A percentile compares a stretch with the other conserved stretches of the same genome.
Conservation (phyloP, 2,888 invertebrate genomes). For the Myopa testacea region DNA sequence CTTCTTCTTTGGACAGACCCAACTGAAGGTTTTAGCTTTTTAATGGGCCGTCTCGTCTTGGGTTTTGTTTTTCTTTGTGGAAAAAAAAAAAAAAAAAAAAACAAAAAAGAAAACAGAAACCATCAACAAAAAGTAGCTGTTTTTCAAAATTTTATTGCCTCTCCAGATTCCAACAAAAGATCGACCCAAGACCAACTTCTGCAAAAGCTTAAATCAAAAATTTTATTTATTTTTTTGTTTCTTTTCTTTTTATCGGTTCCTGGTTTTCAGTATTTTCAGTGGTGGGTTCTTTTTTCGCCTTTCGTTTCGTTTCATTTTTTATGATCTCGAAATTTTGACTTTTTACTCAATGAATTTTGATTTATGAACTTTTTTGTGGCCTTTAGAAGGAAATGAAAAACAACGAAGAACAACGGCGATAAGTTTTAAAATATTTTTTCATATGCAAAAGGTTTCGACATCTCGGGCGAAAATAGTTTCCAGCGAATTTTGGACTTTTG, state of each 20-base stretch:
- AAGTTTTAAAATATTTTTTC: slow-evolving; percentile 24
- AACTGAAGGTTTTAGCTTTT: slow-evolving; percentile 9
- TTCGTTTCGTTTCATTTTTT: slow-evolving; percentile 18
- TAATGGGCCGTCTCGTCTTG: not conserved
- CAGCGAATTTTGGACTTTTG: slow-evolving; percentile 53
- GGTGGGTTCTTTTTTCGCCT: not conserved
- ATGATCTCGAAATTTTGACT: slow-evolving; percentile 48
- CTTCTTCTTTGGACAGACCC: not conserved
- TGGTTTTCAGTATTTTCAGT: not conserved
- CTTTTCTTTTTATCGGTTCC: not conserved
- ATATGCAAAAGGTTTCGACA: slow-evolving; percentile 40
- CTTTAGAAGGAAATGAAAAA: not conserved
- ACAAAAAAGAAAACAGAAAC: not conserved
- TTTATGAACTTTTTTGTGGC: slow-evolving; percentile 57
- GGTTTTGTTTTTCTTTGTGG: slow-evolving; percentile 24
- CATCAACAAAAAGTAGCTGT: no score
- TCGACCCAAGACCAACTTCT: not conserved
- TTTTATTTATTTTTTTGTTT: not conserved
- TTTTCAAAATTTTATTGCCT: slow-evolving; percentile 17
- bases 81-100: not conserved
- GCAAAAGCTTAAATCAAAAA: slow-evolving; percentile 10
- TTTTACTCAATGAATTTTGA: slow-evolving; percentile 64
- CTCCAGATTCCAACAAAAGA: not conserved
- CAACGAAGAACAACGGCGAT: slow-evolving; percentile 23
- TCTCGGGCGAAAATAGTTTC: slow-evolving; percentile 55